These are phyloP conservation scores for Pangasius krempfi DNA, from an alignment of 2,797 vertebrate species.

Conservation along the genomic window DNA sequence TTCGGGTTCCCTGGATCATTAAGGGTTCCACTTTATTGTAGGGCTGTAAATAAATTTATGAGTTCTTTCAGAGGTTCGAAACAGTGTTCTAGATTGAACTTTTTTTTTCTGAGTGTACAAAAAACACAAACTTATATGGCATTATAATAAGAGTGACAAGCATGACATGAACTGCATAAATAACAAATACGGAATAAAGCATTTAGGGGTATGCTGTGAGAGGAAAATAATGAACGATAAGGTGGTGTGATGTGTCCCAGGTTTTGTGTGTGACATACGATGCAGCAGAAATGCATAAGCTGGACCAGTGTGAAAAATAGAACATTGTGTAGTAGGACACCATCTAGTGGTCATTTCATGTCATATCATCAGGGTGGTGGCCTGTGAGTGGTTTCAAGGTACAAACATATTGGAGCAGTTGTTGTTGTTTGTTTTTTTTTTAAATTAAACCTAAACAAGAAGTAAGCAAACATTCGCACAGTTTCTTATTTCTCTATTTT, in stretches of 20 bases:
- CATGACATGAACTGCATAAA: neutral
- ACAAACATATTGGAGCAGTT: neutral
- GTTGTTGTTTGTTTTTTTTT: neutral
- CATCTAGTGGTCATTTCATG: slow-evolving; percentile 21
- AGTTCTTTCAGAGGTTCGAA: neutral
- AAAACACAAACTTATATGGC: neutral
- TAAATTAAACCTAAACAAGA: neutral
- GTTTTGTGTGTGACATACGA: neutral
- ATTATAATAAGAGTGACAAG: neutral
- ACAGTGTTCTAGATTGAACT: neutral
- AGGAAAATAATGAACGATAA: neutral
- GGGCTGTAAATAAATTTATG: neutral
- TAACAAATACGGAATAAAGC: neutral
- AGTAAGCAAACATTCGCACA: neutral
- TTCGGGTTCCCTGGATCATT: neutral
- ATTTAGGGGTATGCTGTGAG: neutral
- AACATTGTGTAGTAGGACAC: neutral
- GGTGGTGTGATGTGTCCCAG: neutral
- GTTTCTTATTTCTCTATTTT: neutral
- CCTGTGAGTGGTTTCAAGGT: neutral
- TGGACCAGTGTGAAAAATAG: neutral
- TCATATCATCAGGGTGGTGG: neutral
- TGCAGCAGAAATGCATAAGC: neutral
- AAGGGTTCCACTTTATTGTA: neutral
- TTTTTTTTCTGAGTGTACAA: neutral